Evolutionary conservation across 2,888 invertebrate genomes (phyloP).

Genomic region (Eupithecia dodoneata): DNA sequence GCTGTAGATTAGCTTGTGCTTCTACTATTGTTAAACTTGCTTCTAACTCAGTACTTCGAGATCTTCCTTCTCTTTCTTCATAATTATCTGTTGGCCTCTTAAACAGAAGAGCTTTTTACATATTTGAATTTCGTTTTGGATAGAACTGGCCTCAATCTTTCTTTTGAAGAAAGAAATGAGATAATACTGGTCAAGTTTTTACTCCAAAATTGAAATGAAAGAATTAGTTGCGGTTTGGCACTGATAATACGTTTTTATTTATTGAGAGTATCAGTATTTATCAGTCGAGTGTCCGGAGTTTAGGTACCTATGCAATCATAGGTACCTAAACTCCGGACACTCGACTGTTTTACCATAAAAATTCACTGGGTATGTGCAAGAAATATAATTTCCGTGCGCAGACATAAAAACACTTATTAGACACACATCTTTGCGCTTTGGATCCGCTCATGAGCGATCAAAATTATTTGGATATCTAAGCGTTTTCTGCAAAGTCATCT

Average conservation of each 20-base stretch:
- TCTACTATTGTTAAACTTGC: slow-evolving; percentile 47
- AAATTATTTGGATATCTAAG: not conserved
- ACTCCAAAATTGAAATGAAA: slow-evolving; percentile 5
- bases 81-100: too few relatives aligned
- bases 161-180: not conserved
- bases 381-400: not conserved
- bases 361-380: not conserved
- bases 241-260: slow-evolving; percentile 10
- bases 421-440: too few relatives aligned
- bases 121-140: not conserved
- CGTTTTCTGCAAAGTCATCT: not conserved
- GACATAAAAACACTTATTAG: not conserved
- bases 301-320: too few relatives aligned
- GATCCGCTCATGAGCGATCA: too few relatives aligned
- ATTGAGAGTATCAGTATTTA: too few relatives aligned
- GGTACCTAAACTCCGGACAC: not conserved
- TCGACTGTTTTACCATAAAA: too few relatives aligned
- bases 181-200: slow-evolving; percentile 20
- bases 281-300: too few relatives aligned
- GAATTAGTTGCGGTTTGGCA: slow-evolving; percentile 26
- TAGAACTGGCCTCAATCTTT: not conserved
- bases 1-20: slow-evolving; percentile 57
- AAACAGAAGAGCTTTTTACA: too few relatives aligned
- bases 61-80: not conserved
- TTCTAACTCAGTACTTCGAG: not conserved